A percentile compares a stretch with the other conserved stretches of the same genome.
phyloP scores from a whole-genome alignment of 2,888 invertebrate genomes.

The Leptogaster cylindrica region DNA sequence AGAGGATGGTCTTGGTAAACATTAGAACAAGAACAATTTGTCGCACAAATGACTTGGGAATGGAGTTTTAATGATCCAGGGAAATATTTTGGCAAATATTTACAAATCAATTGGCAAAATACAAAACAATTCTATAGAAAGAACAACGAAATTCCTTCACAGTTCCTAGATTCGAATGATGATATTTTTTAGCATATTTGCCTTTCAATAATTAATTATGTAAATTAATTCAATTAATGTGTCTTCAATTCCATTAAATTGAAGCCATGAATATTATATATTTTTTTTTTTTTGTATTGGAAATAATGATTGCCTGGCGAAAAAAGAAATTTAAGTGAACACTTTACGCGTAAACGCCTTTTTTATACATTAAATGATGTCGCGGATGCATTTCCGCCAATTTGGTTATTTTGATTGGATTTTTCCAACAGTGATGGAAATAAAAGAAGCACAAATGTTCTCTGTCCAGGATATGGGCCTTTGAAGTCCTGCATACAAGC shows the following conservation, averaged over 20 bases:
- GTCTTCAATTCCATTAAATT: too few species aligned
- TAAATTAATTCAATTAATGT: constrained; percentile 16
- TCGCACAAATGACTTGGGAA: constrained; percentile 28
- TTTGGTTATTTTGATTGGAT: constrained; percentile 17
- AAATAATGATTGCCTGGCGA: background rate
- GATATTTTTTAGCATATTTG: too few species aligned
- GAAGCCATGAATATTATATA: too few species aligned
- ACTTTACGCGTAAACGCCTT: background rate
- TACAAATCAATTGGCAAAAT: too few species aligned
- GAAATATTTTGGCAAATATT: constrained; percentile 11
- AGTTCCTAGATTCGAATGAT: too few species aligned
- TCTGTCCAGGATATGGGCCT: constrained; percentile 2
- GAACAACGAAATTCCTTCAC: too few species aligned
- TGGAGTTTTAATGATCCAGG: constrained; percentile 22
- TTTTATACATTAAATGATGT: background rate
- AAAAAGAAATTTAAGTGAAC: too few species aligned
- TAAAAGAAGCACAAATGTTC: constrained; percentile 1
- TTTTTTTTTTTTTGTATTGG: constrained; percentile 12
- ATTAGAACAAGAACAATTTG: constrained; percentile 10
- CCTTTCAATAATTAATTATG: too few species aligned
- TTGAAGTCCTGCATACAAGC: too few species aligned
- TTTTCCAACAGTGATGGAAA: background rate
- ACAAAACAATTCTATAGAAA: too few species aligned
- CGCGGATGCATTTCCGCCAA: constrained; percentile 16
- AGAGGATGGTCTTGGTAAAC: constrained; percentile 33